Base-by-base conservation (phyloP, 2,888 invertebrate genomes). In the Meta bourneti region DNA sequence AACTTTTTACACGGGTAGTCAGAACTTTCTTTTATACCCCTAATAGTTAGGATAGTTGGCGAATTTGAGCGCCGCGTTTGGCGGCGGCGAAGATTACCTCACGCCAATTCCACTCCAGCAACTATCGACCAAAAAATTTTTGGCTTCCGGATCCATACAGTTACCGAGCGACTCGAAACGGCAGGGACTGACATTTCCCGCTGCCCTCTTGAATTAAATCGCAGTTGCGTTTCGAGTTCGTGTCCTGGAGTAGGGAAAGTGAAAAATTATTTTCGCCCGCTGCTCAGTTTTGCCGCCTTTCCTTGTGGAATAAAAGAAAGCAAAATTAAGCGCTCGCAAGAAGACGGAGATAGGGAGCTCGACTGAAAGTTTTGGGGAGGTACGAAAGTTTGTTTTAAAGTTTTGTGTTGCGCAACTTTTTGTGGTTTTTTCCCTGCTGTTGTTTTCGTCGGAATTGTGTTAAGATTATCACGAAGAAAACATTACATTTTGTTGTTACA, bases 111-210 rank as follows among this genome's bases (percentile, higher is more conserved):
- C 79, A 79, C 79, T 54, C 51, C 72, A 34, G 54, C 79, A 79
- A 79, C 87, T 87, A 87, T 87, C 87, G 87, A 87, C 87, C 87
- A 87, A 87, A 87, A 85, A 79, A 87, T 78, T 87, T 82, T 87
- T 79, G 78, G 87, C 87, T 79, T 79, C 51, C 79, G 54, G 70
- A 72, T 79, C 79, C 79, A 79, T 72, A 87, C 79, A 87, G 87
- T 87, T 72, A 87, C 79, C 52, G 52, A 16, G 49, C 8, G 79
- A 87, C 71, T 72, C 20, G 79, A 87, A 78, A 20, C 71, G 71
- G 71, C 54, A 49, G 61, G 61, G 72, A 48, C 48, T 75, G 48
- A 75, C 69, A 48, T 19, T 69, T 49, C 34, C 77, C 20, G 74
- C 77, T 20, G 19, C 20, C 9, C 54, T 54, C 61, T 20, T 20